phyloP scores from a whole-genome alignment of 2,888 invertebrate species.

The Lithodes maja region DNA sequence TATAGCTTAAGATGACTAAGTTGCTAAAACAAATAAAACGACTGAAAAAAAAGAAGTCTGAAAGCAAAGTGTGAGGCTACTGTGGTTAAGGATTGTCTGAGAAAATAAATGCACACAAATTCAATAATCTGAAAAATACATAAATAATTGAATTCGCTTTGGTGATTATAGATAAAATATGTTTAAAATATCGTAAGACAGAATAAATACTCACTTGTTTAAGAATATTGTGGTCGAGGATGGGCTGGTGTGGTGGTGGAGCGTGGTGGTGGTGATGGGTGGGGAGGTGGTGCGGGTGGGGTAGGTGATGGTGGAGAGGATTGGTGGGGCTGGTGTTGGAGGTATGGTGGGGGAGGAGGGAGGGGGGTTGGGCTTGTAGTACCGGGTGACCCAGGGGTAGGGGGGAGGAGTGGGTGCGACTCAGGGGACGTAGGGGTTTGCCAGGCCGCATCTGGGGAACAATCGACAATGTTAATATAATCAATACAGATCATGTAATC shows the following conservation, averaged over 20 bases:
- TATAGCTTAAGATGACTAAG: too few relatives aligned
- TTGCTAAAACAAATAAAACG: too few relatives aligned
- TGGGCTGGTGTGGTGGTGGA: conserved; percentile 70
- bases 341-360: conserved; percentile 60
- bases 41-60: too few relatives aligned
- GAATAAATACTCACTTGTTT: conserved; percentile 75
- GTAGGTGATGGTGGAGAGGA: conserved; percentile 55
- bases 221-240: conserved; percentile 76
- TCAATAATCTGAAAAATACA: too few relatives aligned
- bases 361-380: conserved; percentile 76
- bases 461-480: too few relatives aligned
- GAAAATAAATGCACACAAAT: too few relatives aligned
- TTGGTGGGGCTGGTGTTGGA: not conserved
- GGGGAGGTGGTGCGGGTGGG: conserved; percentile 40
- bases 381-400: conserved; percentile 92
- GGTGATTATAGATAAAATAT: too few relatives aligned
- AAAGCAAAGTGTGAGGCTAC: too few relatives aligned
- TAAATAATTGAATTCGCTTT: too few relatives aligned
- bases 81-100: too few relatives aligned
- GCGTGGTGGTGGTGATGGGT: conserved; percentile 56
- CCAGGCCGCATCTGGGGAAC: conserved; percentile 81
- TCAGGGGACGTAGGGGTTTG: conserved; percentile 85
- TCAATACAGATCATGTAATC: too few relatives aligned
- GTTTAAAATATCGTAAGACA: too few relatives aligned
- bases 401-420: conserved; percentile 95